Base-by-base conservation (phyloP, 2,797 vertebrate species). In the Chloroceryle inda region DNA sequence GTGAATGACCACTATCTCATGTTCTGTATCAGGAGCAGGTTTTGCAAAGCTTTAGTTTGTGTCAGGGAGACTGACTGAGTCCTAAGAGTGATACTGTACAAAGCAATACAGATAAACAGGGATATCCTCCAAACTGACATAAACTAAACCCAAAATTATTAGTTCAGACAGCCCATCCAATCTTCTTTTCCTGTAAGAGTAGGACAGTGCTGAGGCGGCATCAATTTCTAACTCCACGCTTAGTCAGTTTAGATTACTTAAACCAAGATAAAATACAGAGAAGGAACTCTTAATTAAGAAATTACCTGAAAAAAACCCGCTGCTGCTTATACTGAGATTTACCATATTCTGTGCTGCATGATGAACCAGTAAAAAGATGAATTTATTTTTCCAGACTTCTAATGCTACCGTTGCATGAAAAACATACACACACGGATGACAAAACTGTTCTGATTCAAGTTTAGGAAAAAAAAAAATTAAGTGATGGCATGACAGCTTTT, bases 141-240 rank as follows among this genome's bases (percentile, higher is more conserved):
- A 87, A 94, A 96, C 79, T 73, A 68, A 95, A 85, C 13, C 33
- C 78, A 79, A 84, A 81, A 78, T 66, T 68, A 97, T 95, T 86
- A 69, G 93, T 80, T 83, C 85, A 91, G 96, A 97, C 93, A 96
- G 62, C 37, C 56, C 78, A 88, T 95, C 78, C 95, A 82, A 85
- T 96, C 92, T 96, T 86, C 77, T 95, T 49, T 64, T 95, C 97
- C 96, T 62, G 49, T 80, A 95, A 96, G 91, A 95, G 89, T 78
- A 96, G 89, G 92, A 98, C 95, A 97, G 76, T 53, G 91, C 75
- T 94, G 87, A 95, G 92, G 71, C 76, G 50, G 53, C 40, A 81
- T 90, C 94, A 95, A 92, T 97, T 94, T 94, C 88, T 83, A 83
- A 94, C 92, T 92, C 77, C 58, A 61, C 61, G 67, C 40, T 91